These are phyloP conservation scores for Orthosia cruda DNA, from an alignment of 2,888 invertebrate genomes.

Conservation along the genomic window DNA sequence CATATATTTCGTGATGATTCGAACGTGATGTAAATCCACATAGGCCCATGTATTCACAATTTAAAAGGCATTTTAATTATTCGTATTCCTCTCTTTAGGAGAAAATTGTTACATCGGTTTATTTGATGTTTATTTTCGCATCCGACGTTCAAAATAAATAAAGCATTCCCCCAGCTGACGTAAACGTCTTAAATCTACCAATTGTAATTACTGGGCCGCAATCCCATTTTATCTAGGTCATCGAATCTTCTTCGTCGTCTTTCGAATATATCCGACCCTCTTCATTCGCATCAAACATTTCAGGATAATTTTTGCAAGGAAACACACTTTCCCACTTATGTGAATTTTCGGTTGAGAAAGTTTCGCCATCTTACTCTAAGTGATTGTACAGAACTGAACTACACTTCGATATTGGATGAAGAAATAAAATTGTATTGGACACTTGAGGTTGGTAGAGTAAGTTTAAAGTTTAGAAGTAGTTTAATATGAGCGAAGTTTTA, in stretches of 20 bases:
- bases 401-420: conserved; percentile 30
- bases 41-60: conserved; percentile 7
- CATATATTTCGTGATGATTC: conserved; percentile 2
- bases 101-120: conserved; percentile 4
- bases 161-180: conserved; percentile 13
- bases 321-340: conserved; percentile 66
- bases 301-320: conserved; percentile 61
- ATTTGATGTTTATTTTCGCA: conserved; percentile 12
- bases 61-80: conserved; percentile 13
- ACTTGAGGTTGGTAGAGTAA: conserved; percentile 29
- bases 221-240: conserved; percentile 62
- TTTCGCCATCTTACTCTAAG: conserved; percentile 47
- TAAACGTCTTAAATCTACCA: conserved; percentile 56
- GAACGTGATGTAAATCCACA: conserved; percentile 15
- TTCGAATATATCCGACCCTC: conserved; percentile 65
- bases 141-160: conserved; percentile 28
- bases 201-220: conserved; percentile 58
- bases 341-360: conserved; percentile 54
- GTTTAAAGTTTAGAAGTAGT: conserved; percentile 27
- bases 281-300: conserved; percentile 60
- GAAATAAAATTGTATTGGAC: conserved; percentile 50
- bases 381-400: conserved; percentile 48
- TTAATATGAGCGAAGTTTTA: background rate
- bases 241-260: conserved; percentile 50
- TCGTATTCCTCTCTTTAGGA: background rate